Evolutionary conservation across 2,113 vertebrate genomes (phyloP), one percentile per base, ranked within the genome.

Genomic region (Taurulus bubalis): DNA sequence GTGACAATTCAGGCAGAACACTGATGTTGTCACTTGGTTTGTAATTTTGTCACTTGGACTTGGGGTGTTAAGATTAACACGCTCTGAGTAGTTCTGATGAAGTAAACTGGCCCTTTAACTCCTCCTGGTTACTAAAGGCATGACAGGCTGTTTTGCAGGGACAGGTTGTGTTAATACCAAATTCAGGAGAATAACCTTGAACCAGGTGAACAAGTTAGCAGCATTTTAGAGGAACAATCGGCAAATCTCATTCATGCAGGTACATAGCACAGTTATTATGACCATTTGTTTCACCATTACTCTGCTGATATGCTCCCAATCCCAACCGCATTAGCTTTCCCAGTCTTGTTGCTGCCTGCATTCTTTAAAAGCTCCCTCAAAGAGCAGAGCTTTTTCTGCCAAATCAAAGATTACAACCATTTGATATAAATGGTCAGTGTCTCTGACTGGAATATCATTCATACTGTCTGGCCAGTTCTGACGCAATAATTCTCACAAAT

Each of bases 401-500:
- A 64, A 55, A 64, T 65, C 58, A 34, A 20, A 63, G 32, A 26
- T n/a, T 8, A 34, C 28, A 24, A 32, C 12, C 32, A 12, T 53
- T 38, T 20, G 15, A 32, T 28, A n/a, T 30, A 11, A 66, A 69
- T 64, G 68, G 26, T 7, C 36, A 60, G 30, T 56, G 36, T 64
- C 64, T 63, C 53, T 45, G 20, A 67, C 42, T 72, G 20, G 55
- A 74, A 63, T 15, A 24, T 26, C 30, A 58, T 47, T 59, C 34
- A 65, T 53, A 65, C 14, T 32, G 18, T 65, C 30, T 22, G 20
- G 32, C 24, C 1, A 1, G 18, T 66, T n/a, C 16, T n/a, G 63
- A 67, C 0, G 10, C 36, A 58, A 28, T 64, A 42, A 56, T 68
- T 30, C 10, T 64, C 36, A 58, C 16, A 49, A 47, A 55, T 65